A percentile compares a stretch with the other conserved stretches of the same genome.
These are phyloP conservation scores for Dione juno DNA, from an alignment of 2,888 invertebrate genomes.

Conservation along the genomic window DNA sequence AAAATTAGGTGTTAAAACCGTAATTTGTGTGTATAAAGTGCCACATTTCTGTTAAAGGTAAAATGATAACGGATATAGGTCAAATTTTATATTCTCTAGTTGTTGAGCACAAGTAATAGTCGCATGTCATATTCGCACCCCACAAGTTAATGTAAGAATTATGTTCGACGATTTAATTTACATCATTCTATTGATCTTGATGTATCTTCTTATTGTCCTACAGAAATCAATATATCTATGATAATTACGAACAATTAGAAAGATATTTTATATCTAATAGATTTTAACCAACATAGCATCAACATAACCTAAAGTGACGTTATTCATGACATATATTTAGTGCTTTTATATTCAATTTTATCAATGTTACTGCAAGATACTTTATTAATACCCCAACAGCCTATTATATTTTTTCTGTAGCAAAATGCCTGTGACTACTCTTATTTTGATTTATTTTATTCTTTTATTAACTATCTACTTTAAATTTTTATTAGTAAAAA, in stretches of 20 bases:
- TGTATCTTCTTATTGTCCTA: background rate
- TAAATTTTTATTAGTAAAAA: too few species aligned
- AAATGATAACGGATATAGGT: slow-evolving; percentile 23
- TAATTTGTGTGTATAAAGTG: slow-evolving; percentile 37
- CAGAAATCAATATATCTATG: background rate
- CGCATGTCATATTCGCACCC: slow-evolving; percentile 15
- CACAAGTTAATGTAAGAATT: slow-evolving; percentile 2
- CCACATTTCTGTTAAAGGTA: slow-evolving; percentile 53
- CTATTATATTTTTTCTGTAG: too few species aligned
- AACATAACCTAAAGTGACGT: slow-evolving; percentile 19
- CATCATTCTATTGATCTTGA: background rate
- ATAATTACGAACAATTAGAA: background rate
- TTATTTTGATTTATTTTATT: too few species aligned
- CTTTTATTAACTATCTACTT: too few species aligned
- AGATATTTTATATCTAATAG: background rate
- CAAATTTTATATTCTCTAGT: background rate
- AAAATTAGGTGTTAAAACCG: slow-evolving; percentile 46
- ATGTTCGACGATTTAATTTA: background rate
- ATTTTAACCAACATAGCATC: background rate
- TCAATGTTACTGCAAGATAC: background rate
- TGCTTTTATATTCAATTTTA: background rate
- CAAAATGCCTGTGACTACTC: too few species aligned
- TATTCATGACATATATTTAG: background rate
- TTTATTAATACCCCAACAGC: background rate
- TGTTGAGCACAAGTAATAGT: background rate